phyloP scores from a whole-genome alignment of 1,140 invertebrate genomes.

The Dreissena polymorpha region DNA sequence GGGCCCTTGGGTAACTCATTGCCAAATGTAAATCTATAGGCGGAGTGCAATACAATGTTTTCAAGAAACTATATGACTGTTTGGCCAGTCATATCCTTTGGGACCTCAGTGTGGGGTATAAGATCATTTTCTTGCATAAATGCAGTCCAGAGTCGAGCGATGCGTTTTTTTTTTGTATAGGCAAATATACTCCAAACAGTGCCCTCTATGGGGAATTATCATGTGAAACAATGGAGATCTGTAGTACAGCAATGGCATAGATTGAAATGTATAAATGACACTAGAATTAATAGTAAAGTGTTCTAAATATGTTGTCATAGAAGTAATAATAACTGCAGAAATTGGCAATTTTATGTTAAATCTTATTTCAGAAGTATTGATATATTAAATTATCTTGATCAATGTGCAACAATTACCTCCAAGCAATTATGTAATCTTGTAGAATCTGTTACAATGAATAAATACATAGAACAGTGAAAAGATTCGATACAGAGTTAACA shows the following conservation, averaged over 20 bases:
- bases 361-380: background rate
- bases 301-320: too few species aligned
- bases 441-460: background rate
- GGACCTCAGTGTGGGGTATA: slow-evolving; percentile 2
- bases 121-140: slow-evolving; percentile 19
- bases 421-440: background rate
- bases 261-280: background rate
- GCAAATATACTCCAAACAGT: slow-evolving; percentile 9
- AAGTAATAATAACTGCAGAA: too few species aligned
- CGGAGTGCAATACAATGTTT: slow-evolving; percentile 29
- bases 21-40: slow-evolving; percentile 19
- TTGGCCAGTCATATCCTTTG: slow-evolving; percentile 9
- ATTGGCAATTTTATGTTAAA: background rate
- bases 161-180: background rate
- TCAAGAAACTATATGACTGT: slow-evolving; percentile 32
- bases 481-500: slow-evolving; percentile 1
- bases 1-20: slow-evolving; percentile 13
- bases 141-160: slow-evolving; percentile 11
- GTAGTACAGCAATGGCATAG: background rate
- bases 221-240: slow-evolving; percentile 20
- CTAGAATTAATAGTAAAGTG: slow-evolving; percentile 1
- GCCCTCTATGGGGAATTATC: slow-evolving; percentile 7
- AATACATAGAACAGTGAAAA: slow-evolving; percentile 12
- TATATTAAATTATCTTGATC: background rate
- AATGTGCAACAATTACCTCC: background rate